Evolutionary conservation across 1,140 invertebrate species (phyloP), one percentile per base, ranked within the genome.

Genomic region (Drosophila leontia): DNA sequence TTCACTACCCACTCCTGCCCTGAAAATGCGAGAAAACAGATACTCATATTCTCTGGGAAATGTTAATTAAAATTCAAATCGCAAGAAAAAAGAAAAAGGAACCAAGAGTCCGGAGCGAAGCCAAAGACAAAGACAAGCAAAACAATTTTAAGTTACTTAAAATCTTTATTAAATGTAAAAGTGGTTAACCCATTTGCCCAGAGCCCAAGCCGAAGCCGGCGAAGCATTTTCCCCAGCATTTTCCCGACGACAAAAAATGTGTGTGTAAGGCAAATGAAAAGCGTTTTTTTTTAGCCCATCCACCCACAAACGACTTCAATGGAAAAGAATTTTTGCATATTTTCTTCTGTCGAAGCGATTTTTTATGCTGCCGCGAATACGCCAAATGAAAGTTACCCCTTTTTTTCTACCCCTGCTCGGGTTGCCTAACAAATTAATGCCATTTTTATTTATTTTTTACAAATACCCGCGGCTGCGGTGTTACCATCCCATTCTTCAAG

Each of bases 21-120:
- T 11, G 32, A 45, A 60, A 79, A 47, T 11, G 41, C 19, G 39
- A 65, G 39, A 56, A 47, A 41, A n/a, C 71, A 80, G 55, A 71
- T 50, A 75, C 51, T 50, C 74, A 87, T 76, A 82, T 90, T 85
- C 82, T 72, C 71, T 74, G 63, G 75, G 67, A 82, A 91, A 82
- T 85, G 82, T 90, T 90, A 90, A 90, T 90, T 90, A 90, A 90
- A 90, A 90, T 85, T 90, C 85, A 82, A 91, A 90, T 85, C 82
- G 69, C 61, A 77, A 85, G 76, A 78, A 68, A 75, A 9, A 51
- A 32, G 51, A 45, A 7, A 7, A 11, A 17, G 15, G 4, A 51
- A 48, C 41, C 45, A 39, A 35, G 74, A 77, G 45, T 70, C 67
- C 62, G 50, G 35, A 53, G 42, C 45, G 15, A 29, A 58, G 63